Base-by-base conservation (phyloP, 1,140 invertebrate species). In the Halictus rubicundus region DNA sequence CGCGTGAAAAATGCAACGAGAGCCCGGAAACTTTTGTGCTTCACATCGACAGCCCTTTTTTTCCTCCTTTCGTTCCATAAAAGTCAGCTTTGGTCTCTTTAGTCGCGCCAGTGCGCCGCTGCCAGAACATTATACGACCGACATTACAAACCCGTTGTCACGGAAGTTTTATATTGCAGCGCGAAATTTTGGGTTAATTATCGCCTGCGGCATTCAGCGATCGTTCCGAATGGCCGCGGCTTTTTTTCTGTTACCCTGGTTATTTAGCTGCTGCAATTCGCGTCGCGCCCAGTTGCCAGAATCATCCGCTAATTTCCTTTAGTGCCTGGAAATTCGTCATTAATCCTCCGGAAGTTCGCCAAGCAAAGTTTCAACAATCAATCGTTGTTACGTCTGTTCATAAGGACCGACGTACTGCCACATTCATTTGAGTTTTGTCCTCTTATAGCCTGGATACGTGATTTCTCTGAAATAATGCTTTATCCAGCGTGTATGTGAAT, bases 101-200 rank as follows among this genome's bases (percentile, higher is more conserved):
- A 69, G 83, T 77, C 79, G 23, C 68, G 68, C 68, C 76, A 63
- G 75, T 74, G 78, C 57, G 64, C 52, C 77, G 32, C 77, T 69
- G 73, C 65, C 81, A 78, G 68, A 68, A 84, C 87, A 86, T 87
- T 86, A 79, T 81, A 82, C 84, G 73, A 46, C 21, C 66, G 64
- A 81, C 82, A 74, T 81, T 66, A 27, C 49, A 46, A 59, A 46
- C 70, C 57, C 64, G 65, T 63, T 65, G 79, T 75, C 73, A 73
- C 74, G 76, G 70, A 65, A 81, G 68, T 75, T 81, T 86, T 80
- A 79, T 70, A 68, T 78, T 49, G 66, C 66, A n/a, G 64, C 64
- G 68, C 32, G 57, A 65, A 60, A 75, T 65, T 81, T 74, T 6
- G 37, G 75, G 70, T 85, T 87, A 83, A 82, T 82, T 85, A 68